Conservation (phyloP, 2,888 invertebrate genomes). For the Mongoloraphidia duomilia region DNA sequence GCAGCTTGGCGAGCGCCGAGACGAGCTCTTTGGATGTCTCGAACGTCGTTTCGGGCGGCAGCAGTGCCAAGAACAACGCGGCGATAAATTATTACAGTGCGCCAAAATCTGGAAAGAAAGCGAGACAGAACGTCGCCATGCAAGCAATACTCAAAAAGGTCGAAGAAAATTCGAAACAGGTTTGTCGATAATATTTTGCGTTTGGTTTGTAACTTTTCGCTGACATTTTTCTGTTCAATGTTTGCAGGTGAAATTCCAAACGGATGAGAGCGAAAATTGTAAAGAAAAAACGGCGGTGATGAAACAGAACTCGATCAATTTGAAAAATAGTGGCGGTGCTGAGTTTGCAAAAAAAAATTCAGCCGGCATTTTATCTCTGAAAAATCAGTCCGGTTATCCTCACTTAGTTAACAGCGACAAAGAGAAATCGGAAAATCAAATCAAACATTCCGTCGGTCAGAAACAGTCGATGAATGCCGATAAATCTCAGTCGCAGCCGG, state of each 20-base stretch:
- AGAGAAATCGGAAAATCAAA: constrained; percentile 26
- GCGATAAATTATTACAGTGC: neutral
- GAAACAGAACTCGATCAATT: constrained; percentile 27
- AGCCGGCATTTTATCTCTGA: constrained; percentile 36
- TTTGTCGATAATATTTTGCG: constrained; percentile 14
- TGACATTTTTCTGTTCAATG: neutral
- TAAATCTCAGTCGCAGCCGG: neutral
- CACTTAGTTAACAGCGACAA: constrained; percentile 33
- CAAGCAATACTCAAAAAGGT: constrained; percentile 59
- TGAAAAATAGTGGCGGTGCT: constrained; percentile 21
- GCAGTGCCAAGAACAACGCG: constrained; percentile 6
- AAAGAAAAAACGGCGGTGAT: constrained; percentile 29
- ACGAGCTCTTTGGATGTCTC: constrained; percentile 11
- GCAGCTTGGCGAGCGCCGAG: constrained; percentile 3
- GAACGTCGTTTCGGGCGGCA: constrained; percentile 15
- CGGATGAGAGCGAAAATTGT: constrained; percentile 17
- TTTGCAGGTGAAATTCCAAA: constrained; percentile 40
- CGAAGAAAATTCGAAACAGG: constrained; percentile 54
- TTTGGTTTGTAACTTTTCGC: neutral
- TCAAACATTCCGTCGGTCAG: neutral
- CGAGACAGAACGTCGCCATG: constrained; percentile 67
- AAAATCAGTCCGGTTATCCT: constrained; percentile 38
- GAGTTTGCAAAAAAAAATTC: constrained; percentile 33
- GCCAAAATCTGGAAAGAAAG: constrained; percentile 27
- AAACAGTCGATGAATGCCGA: neutral